Conservation (phyloP, 2,888 invertebrate species). For the Caenorhabditis uteleia region DNA sequence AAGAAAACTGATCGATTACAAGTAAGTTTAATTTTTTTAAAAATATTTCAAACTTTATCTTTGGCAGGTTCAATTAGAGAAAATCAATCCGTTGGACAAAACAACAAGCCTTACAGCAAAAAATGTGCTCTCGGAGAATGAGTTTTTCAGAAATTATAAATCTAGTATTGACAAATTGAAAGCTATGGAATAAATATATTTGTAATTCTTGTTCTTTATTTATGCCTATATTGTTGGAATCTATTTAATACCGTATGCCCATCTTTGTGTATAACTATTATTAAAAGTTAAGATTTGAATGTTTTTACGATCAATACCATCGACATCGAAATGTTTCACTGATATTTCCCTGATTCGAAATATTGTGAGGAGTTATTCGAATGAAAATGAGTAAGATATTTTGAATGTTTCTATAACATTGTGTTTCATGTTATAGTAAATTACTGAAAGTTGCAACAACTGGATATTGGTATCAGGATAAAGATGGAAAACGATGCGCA, state of each 20-base stretch:
- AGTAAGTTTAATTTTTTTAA: constrained; percentile 3
- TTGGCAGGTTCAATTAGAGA: constrained; percentile 1
- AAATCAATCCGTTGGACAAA: background rate
- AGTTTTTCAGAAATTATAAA: background rate
- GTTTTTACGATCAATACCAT: too few species aligned
- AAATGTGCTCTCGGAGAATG: background rate
- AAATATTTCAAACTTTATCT: background rate
- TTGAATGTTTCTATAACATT: too few species aligned
- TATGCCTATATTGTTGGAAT: too few species aligned
- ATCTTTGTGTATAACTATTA: too few species aligned
- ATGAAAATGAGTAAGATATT: too few species aligned
- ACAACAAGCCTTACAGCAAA: background rate
- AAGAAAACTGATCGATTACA: constrained; percentile 11
- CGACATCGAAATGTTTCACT: too few species aligned
- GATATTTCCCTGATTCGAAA: too few species aligned
- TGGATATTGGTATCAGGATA: constrained; percentile 19
- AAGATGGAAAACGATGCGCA: constrained; percentile 15
- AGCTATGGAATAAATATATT: background rate
- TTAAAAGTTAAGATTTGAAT: too few species aligned
- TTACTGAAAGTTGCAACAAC: constrained; percentile 20
- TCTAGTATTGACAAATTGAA: background rate
- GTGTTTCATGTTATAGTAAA: too few species aligned
- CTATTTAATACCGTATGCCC: too few species aligned
- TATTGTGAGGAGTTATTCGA: too few species aligned
- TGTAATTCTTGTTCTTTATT: too few species aligned